Base-by-base conservation (phyloP, 1,140 invertebrate species). In the Nixonia krombeini region DNA sequence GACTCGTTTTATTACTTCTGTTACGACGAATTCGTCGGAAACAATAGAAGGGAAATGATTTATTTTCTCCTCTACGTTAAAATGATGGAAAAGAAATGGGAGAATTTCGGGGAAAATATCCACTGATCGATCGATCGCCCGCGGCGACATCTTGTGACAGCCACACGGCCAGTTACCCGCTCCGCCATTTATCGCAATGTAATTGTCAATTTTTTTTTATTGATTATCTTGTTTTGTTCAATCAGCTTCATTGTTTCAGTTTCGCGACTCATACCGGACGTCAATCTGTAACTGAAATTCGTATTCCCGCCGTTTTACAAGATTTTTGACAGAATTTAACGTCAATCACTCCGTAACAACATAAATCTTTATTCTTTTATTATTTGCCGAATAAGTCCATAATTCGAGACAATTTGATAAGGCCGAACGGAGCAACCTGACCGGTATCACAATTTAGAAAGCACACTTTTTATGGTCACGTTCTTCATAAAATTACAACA, bases 171-270 rank as follows among this genome's bases (percentile, higher is more conserved):
- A 49, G 40, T 53, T 9, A 42, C 33, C 9, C 26, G 55, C 42
- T 53, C 38, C 55, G 57, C 58, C 57, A 51, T 63, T 52, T 69
- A 58, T 63, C 58, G 63, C 66, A 61, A 37, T 46, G 45, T 2
- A 49, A 40, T 59, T 57, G 50, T 37, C 37, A 40, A 16, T 23
- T 52, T 38, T 10, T 50, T 53, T 38, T 18, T 21, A 25, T n/a
- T n/a, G 49, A 63, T 69, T 64, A 69, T 63, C 53, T 44, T 23
- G 33, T 63, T 59, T 70, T 55, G 41, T 56, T 64, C 56, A 45
- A 59, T 59, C 46, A 51, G 58, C 55, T 15, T 40, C 33, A 6
- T 9, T 21, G 29, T 7, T 3, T 9, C 9, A 53, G 29, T 23
- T 42, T 50, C 46, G 28, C 10, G 26, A 33, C 23, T 55, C 38